Base-by-base conservation (phyloP, 2,888 invertebrate genomes). In the Aporophyla nigra region DNA sequence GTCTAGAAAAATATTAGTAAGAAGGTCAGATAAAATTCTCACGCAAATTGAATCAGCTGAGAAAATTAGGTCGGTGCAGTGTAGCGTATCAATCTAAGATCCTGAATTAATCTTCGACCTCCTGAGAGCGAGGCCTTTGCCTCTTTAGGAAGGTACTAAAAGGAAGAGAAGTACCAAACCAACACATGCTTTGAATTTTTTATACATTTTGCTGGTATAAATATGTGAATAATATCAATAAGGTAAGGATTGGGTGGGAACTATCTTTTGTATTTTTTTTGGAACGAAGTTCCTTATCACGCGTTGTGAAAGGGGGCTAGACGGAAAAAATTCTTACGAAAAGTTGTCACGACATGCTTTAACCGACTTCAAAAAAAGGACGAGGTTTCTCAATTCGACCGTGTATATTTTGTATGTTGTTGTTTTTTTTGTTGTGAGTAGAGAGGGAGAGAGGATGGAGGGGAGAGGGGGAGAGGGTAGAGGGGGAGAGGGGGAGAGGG, bases 41-140 rank as follows among this genome's bases (percentile, higher is more conserved):
- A 69, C 59, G 79, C 65, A 65, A 80, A 80, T 80, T 76, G 54
- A 76, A 51, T 61, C 82, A 54, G 51, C 66, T 76, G 33, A 19
- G 43, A 56, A 27, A 82, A 82, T 76, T 76, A 59, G 77, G 61
- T 54, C 61, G 24, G 69, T 82, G 65, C 59, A 69, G 24, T 81
- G 75, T 33, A 67, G 66, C 40, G 54, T 54, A 43, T 66, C 80
- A 69, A 76, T 75, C 68, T 69, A 63, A 43, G 63, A 65, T 49
- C 10, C 63, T 56, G 51, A 54, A 79, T 54, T 43, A 59, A 70
- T 56, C 69, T 66, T 24, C 51, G 51, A 66, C 68, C 40, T 82
- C 53, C 40, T 67, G 49, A 71, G 56, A 73, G 10, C 43, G 43
- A 16, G 63, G 59, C 27, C 51, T 61, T 61, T 65, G 65, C 19